Conservation (phyloP, 2,797 vertebrate species). For the Sebastes kiyomatsui region DNA sequence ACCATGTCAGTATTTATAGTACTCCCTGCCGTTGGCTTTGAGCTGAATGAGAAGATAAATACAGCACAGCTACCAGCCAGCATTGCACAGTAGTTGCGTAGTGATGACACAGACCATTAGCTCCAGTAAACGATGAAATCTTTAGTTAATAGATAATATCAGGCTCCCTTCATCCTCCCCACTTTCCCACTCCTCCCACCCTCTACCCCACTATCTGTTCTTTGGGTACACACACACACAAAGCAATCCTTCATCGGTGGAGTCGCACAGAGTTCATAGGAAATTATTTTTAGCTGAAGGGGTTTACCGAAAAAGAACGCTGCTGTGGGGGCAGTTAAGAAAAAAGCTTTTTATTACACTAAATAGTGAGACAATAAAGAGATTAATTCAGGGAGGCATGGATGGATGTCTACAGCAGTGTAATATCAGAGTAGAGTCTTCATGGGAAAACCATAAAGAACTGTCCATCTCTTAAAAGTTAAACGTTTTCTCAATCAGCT, state of each 20-base stretch:
- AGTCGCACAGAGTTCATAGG: slow-evolving; percentile 70
- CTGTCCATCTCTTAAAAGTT: background rate
- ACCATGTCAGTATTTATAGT: slow-evolving; percentile 1
- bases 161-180: slow-evolving; percentile 21
- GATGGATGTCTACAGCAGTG: slow-evolving; percentile 12
- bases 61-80: slow-evolving; percentile 5
- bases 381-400: slow-evolving; percentile 7
- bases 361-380: slow-evolving; percentile 23
- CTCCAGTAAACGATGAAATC: slow-evolving; percentile 57
- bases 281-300: slow-evolving; percentile 77
- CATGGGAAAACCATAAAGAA: slow-evolving; percentile 14
- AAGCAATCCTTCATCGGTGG: slow-evolving; percentile 62
- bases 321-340: background rate
- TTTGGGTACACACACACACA: slow-evolving; percentile 31
- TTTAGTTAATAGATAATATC: slow-evolving; percentile 64
- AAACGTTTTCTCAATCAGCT: background rate
- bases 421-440: background rate
- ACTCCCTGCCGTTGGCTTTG: background rate
- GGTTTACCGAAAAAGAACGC: slow-evolving; percentile 45
- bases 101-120: slow-evolving; percentile 70
- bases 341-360: slow-evolving; percentile 4
- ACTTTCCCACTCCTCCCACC: slow-evolving; percentile 7
- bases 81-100: slow-evolving; percentile 67
- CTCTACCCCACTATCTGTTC: slow-evolving; percentile 31
- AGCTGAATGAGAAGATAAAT: slow-evolving; percentile 24